These are phyloP conservation scores for Coronaproctus castanopsis DNA, from an alignment of 2,888 invertebrate genomes.

Conservation along the genomic window DNA sequence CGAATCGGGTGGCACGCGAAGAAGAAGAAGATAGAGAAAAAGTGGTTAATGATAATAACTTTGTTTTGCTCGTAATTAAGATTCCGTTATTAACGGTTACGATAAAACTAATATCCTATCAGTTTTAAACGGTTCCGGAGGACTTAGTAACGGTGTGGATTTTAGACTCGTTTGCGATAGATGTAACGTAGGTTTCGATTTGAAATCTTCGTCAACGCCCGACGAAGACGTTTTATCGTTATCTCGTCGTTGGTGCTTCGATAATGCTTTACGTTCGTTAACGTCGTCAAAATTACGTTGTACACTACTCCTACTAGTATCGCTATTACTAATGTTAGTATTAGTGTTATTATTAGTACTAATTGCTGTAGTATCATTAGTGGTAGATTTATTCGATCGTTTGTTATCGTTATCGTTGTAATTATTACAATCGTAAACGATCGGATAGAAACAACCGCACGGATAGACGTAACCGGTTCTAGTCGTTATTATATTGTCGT, in stretches of 20 bases:
- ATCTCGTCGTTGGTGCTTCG: conserved; percentile 1
- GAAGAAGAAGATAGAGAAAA: too few species aligned
- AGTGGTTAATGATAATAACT: too few species aligned
- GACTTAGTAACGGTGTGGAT: conserved; percentile 12
- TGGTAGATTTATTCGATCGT: background rate
- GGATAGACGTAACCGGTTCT: too few species aligned
- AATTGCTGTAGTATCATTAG: background rate
- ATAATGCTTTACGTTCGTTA: too few species aligned
- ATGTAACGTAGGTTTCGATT: background rate
- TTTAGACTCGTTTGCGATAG: background rate
- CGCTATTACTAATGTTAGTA: too few species aligned
- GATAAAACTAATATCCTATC: background rate
- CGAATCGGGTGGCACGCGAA: too few species aligned
- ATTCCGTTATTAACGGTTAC: too few species aligned
- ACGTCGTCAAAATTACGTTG: conserved; percentile 11
- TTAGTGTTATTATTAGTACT: too few species aligned
- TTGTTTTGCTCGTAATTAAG: too few species aligned
- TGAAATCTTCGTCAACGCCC: background rate
- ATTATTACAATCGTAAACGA: background rate
- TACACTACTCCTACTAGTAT: too few species aligned
- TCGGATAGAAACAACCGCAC: background rate
- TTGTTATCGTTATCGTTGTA: background rate
- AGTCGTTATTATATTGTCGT: too few species aligned
- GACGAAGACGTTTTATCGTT: background rate
- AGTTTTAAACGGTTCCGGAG: conserved; percentile 12